phyloP scores from a whole-genome alignment of 2,113 vertebrate species.

The Tichodroma muraria region DNA sequence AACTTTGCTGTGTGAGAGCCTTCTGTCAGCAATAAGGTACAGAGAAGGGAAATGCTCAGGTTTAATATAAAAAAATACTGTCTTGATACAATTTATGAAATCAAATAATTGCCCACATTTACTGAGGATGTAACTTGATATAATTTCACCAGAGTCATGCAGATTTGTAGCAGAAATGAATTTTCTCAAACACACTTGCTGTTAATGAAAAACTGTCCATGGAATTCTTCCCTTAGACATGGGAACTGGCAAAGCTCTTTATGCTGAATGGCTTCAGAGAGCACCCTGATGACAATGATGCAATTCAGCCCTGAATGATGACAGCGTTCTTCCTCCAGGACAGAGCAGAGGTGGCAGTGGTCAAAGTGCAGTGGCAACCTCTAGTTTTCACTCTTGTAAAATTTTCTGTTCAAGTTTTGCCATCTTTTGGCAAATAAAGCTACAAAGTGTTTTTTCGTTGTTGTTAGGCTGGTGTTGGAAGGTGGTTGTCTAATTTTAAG shows the following conservation, averaged over 20 bases:
- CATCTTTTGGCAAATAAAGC: background rate
- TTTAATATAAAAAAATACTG: background rate
- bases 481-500: background rate
- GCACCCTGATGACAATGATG: rapidly evolving
- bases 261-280: rapidly evolving
- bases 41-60: background rate
- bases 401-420: background rate
- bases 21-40: background rate
- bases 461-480: background rate
- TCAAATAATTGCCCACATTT: background rate
- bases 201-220: background rate
- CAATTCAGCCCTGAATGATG: background rate
- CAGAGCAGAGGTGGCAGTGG: background rate
- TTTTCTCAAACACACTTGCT: background rate
- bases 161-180: background rate
- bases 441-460: background rate
- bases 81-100: conserved; percentile 20
- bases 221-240: background rate
- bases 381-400: background rate
- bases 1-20: background rate
- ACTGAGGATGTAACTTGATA: background rate
- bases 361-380: background rate
- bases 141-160: background rate
- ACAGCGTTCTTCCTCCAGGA: background rate
- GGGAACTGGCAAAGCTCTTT: background rate